These are phyloP conservation scores for Steromphala cineraria DNA, from an alignment of 2,888 invertebrate genomes.

Conservation along the genomic window DNA sequence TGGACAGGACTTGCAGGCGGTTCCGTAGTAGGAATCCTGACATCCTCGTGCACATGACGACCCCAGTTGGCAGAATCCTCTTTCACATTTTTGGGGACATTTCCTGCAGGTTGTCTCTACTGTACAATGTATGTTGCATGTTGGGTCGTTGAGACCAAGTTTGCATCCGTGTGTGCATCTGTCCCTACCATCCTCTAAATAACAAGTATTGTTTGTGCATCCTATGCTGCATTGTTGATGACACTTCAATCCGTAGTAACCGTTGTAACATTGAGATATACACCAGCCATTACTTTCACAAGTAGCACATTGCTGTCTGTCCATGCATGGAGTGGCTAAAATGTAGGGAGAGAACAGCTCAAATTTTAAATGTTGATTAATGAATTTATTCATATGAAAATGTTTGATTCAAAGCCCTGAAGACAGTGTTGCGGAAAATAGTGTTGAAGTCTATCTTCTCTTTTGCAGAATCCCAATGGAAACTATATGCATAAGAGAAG, in stretches of 20 bases:
- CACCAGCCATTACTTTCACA: background rate
- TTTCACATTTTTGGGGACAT: background rate
- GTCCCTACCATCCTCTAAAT: background rate
- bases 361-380: no score
- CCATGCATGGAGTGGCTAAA: background rate
- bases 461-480: no score
- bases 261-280: background rate
- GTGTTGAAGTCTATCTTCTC: no score
- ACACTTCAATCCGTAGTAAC: background rate
- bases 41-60: background rate
- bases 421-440: no score
- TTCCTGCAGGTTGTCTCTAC: background rate
- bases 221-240: background rate
- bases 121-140: background rate
- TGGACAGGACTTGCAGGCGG: background rate
- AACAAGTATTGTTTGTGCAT: background rate
- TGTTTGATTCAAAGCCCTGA: no score
- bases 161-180: no score
- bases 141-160: background rate
- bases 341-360: background rate
- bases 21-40: background rate
- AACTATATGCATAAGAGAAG: no score
- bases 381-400: no score
- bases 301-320: background rate
- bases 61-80: background rate